These are phyloP conservation scores for Holothuria scabra DNA, from an alignment of 53 echinoderm and acorn worm species.

Conservation along the genomic window DNA sequence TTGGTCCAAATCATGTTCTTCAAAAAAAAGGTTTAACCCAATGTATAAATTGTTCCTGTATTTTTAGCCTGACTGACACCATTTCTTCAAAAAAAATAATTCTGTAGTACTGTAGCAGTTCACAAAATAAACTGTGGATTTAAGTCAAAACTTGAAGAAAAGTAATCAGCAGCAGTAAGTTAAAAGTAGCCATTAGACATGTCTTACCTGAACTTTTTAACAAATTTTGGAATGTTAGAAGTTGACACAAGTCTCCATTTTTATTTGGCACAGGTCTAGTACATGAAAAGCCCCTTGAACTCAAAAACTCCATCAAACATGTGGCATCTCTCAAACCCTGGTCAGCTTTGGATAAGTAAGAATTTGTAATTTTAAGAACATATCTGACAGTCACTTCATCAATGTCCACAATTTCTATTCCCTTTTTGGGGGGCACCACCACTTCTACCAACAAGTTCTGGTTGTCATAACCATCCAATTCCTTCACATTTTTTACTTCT, in stretches of 20 bases:
- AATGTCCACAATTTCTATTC: background rate
- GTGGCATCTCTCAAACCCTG: constrained; percentile 2
- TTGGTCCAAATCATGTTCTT: too few relatives aligned
- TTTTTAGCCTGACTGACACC: too few relatives aligned
- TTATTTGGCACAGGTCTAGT: background rate
- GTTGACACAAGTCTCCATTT: background rate
- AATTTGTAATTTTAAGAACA: constrained; percentile 15
- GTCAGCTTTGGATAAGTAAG: background rate
- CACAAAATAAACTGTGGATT: too few relatives aligned
- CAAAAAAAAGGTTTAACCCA: too few relatives aligned
- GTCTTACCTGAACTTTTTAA: background rate
- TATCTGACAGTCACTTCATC: background rate
- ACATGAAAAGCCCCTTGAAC: background rate
- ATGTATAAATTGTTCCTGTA: too few relatives aligned
- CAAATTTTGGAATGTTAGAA: constrained; percentile 1
- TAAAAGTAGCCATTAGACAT: too few relatives aligned
- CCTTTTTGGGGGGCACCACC: background rate
- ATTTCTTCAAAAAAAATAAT: too few relatives aligned
- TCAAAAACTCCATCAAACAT: background rate
- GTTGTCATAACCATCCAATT: constrained; percentile 18
- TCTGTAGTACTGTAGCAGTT: too few relatives aligned
- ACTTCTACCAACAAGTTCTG: constrained; percentile 30
- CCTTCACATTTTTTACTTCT: background rate
- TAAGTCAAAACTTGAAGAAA: too few relatives aligned
- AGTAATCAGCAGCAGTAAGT: too few relatives aligned